Conservation (phyloP, 1,140 invertebrate genomes). For the Euwallacea fornicatus region DNA sequence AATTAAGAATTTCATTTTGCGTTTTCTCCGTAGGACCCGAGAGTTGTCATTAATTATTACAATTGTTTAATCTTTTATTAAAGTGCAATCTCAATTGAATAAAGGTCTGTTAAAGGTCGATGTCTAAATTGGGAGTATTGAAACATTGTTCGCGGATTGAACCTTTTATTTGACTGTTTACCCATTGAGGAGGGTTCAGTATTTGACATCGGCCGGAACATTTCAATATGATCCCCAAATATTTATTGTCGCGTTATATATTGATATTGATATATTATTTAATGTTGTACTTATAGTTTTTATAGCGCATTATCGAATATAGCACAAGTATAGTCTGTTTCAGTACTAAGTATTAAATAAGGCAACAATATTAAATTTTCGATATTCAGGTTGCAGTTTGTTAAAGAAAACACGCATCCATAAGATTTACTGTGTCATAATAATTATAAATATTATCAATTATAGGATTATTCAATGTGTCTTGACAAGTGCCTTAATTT, state of each 20-base stretch:
- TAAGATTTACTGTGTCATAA: slow-evolving; percentile 10
- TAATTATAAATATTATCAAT: slow-evolving; percentile 13
- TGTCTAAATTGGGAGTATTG: neutral
- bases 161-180: neutral
- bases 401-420: neutral
- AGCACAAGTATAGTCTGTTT: slow-evolving; percentile 7
- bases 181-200: neutral
- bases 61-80: neutral
- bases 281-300: slow-evolving; percentile 19
- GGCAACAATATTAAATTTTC: neutral
- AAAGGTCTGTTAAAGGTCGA: slow-evolving; percentile 13
- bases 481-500: slow-evolving; percentile 14
- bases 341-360: slow-evolving; percentile 7
- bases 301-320: slow-evolving; percentile 21
- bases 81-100: slow-evolving; percentile 17
- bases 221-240: slow-evolving; percentile 6
- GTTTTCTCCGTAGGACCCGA: no score
- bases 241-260: slow-evolving; percentile 13
- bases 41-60: no score
- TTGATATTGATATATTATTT: slow-evolving; percentile 13
- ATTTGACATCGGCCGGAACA: neutral
- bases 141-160: slow-evolving; percentile 1
- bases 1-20: no score
- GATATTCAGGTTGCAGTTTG: neutral
- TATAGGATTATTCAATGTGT: neutral